Conservation (phyloP, 2,888 invertebrate genomes). For the Eumerus sabulonum region DNA sequence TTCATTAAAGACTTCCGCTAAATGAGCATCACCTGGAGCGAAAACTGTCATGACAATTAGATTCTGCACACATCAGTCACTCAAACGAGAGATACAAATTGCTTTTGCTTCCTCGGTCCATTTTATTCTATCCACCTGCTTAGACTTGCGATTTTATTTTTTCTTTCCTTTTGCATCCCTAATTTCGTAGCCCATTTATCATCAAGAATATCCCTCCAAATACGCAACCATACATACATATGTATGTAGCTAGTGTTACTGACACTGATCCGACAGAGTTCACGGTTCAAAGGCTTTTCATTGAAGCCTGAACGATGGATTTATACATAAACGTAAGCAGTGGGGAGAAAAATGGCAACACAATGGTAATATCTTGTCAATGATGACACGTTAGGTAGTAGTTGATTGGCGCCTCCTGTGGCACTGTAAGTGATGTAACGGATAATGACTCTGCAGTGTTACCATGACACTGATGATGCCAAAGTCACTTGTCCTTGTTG, state of each 20-base stretch:
- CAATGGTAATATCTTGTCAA: constrained; percentile 26
- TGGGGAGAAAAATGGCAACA: constrained; percentile 41
- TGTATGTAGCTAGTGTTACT: too few relatives aligned
- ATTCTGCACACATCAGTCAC: constrained; percentile 23
- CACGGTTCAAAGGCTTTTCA: constrained; percentile 19
- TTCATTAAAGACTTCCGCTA: constrained; percentile 62
- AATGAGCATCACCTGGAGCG: constrained; percentile 55
- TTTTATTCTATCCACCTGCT: constrained; percentile 30
- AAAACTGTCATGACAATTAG: constrained; percentile 52
- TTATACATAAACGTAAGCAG: constrained; percentile 42
- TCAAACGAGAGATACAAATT: constrained; percentile 1
- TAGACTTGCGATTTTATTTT: constrained; percentile 24
- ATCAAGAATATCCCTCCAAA: constrained; percentile 16
- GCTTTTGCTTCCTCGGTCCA: background rate
- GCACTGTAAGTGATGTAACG: constrained; percentile 45
- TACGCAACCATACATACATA: constrained; percentile 6
- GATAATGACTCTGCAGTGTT: constrained; percentile 35
- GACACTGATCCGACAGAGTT: constrained; percentile 17
- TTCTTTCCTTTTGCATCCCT: constrained; percentile 36
- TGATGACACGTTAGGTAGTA: constrained; percentile 16
- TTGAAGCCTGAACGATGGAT: constrained; percentile 46
- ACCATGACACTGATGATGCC: constrained; percentile 25
- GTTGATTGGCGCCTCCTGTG: constrained; percentile 37
- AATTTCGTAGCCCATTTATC: constrained; percentile 48
- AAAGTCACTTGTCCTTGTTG: constrained; percentile 23